phyloP scores from a whole-genome alignment of 2,797 vertebrate genomes.

The Heteromormyrus szaboi region DNA sequence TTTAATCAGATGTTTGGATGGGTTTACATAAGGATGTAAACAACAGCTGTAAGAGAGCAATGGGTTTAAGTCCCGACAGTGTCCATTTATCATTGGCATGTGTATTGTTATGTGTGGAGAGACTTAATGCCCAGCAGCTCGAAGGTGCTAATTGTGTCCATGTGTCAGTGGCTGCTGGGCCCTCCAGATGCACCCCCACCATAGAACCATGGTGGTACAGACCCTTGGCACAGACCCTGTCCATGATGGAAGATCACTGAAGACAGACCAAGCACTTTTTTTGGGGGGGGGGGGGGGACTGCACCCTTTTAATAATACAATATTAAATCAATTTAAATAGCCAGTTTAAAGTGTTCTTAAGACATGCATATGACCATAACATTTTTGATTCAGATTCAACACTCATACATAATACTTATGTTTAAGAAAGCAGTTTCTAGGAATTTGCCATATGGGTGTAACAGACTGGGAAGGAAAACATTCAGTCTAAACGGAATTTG shows the following conservation, averaged over 20 bases:
- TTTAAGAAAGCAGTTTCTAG: constrained; percentile 18
- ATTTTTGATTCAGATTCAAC: constrained; percentile 11
- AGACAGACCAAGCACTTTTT: neutral
- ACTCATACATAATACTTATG: constrained; percentile 25
- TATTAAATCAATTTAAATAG: neutral
- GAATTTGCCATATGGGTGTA: constrained; percentile 7
- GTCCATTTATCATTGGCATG: neutral
- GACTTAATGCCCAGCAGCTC: constrained; percentile 26
- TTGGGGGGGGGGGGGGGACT: neutral
- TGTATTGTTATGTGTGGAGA: neutral
- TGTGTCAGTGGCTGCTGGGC: neutral
- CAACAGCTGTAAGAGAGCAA: neutral
- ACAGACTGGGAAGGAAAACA: constrained; percentile 4
- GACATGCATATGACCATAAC: constrained; percentile 16
- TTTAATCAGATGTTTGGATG: neutral
- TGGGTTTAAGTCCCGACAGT: neutral
- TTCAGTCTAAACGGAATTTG: neutral
- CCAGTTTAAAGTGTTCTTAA: constrained; percentile 3
- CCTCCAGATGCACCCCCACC: neutral
- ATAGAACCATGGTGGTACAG: neutral
- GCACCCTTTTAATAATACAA: neutral
- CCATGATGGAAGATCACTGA: neutral
- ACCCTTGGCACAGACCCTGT: neutral
- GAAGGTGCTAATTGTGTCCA: constrained; percentile 17
- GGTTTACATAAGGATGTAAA: neutral